Evolutionary conservation across 2,888 invertebrate species (phyloP), one percentile per base, ranked within the genome.

Genomic region (Drosophila vallismaia): DNA sequence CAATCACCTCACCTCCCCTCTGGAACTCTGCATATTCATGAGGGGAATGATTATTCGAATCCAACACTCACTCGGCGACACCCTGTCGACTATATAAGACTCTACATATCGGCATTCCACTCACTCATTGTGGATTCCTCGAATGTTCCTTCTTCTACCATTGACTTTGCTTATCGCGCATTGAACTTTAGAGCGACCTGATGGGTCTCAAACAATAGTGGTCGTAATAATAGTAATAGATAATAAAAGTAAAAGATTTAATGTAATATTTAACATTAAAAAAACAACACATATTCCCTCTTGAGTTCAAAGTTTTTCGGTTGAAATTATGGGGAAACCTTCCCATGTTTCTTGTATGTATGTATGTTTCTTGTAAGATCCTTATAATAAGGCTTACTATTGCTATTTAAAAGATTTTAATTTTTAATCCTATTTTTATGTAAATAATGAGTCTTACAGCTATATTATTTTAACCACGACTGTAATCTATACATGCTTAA

Each of bases 111-210:
- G 38, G 40, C 49, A 50, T 19, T 7, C 9, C 45, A 63, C 36
- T 56, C 12, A 4, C 19, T 19, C 28, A 19, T 49, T 4, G 28
- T 63, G 12, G 14, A 59, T 45, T 54, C 53, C 48, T 59, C 53
- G 60, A 70, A 51, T 55, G 50, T 55, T 55, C 63, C 45, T 55
- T 55, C 63, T 52, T 64, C 66, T 45, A 51, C 63, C 67, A 48
- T 71, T 63, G 58, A 55, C 52, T 72, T 73, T 50, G 71, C 74
- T 79, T 79, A 77, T 76, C 80, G 79, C 80, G 59, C 80, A 79
- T 76, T 80, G 80, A 80, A 80, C 80, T 79, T 58, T 71, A 8
- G 56, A 55, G 10, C 70, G 62, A 71, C 73, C 75, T 62, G 74
- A 28, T 45, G 68, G 54, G n/a, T n/a, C n/a, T n/a, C n/a, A n/a